Conservation (phyloP, 2,113 vertebrate genomes). For the Perognathus longimembris region DNA sequence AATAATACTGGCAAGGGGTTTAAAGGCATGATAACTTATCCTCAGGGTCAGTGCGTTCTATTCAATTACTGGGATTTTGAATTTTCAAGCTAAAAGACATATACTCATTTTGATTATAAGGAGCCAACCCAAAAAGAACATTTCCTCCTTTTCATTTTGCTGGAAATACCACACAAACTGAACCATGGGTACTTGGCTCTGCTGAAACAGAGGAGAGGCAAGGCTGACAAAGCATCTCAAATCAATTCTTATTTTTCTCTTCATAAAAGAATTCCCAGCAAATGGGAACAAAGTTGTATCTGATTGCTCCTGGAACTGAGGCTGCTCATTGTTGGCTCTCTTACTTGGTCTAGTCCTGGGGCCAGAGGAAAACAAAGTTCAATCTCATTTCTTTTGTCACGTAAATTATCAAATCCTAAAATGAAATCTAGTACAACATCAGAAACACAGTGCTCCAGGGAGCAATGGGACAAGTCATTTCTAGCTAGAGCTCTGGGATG, state of each 20-base stretch:
- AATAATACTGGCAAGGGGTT: constrained; percentile 56
- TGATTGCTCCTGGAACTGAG: not conserved
- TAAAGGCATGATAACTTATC: constrained; percentile 67
- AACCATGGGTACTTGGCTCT: not conserved
- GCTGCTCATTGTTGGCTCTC: not conserved
- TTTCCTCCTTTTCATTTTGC: constrained; percentile 49
- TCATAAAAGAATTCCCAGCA: constrained; percentile 56
- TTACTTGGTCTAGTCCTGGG: not conserved
- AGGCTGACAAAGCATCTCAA: constrained; percentile 53
- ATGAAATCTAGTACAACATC: constrained; percentile 47
- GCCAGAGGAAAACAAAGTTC: constrained; percentile 47
- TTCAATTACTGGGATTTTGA: constrained; percentile 64
- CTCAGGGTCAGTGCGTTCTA: constrained; percentile 57
- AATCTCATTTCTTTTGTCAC: constrained; percentile 62
- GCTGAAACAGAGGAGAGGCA: constrained; percentile 11
- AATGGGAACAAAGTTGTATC: constrained; percentile 76
- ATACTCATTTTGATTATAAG: constrained; percentile 72
- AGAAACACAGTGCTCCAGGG: constrained; percentile 28
- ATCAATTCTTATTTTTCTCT: constrained; percentile 62
- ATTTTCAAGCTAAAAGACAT: constrained; percentile 69
- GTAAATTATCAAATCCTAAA: constrained; percentile 48
- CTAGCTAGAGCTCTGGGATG: not conserved
- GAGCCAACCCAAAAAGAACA: constrained; percentile 52
- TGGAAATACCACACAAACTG: constrained; percentile 48
- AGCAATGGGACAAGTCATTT: not conserved